Conservation (phyloP, 2,888 invertebrate genomes). For the Acanthopleura granulata region DNA sequence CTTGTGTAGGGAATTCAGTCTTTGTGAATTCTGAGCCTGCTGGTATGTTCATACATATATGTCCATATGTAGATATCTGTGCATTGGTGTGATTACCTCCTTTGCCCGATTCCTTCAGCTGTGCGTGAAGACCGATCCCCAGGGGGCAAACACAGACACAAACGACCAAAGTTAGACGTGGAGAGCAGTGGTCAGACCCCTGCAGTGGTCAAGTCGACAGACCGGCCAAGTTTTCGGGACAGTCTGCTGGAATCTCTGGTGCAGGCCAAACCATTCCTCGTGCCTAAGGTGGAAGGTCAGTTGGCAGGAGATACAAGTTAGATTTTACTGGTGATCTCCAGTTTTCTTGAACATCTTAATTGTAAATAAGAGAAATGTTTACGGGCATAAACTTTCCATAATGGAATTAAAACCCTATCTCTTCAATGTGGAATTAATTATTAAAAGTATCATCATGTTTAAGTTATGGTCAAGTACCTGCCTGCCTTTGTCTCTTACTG, state of each 20-base stretch:
- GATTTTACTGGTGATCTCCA: too few species aligned
- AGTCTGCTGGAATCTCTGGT: conserved; percentile 44
- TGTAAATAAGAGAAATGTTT: too few species aligned
- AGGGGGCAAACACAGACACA: conserved; percentile 66
- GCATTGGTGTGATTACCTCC: not conserved
- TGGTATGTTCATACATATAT: too few species aligned
- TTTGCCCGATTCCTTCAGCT: conserved; percentile 45
- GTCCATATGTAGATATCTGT: too few species aligned
- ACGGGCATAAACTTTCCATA: too few species aligned
- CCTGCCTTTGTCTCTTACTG: not conserved
- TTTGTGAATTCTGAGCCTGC: too few species aligned
- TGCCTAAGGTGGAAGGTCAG: conserved; percentile 51
- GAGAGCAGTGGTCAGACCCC: not conserved
- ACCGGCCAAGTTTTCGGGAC: conserved; percentile 28
- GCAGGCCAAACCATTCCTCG: conserved; percentile 51
- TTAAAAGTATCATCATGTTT: too few species aligned
- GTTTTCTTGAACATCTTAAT: too few species aligned
- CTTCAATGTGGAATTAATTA: too few species aligned
- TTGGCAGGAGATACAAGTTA: too few species aligned
- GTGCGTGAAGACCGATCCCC: conserved; percentile 69
- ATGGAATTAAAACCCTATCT: too few species aligned
- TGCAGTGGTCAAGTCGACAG: not conserved
- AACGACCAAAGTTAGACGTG: conserved; percentile 53
- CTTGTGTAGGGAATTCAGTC: too few species aligned
- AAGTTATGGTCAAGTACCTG: not conserved